phyloP scores from a whole-genome alignment of 2,113 vertebrate genomes.

The Callorhinus ursinus region DNA sequence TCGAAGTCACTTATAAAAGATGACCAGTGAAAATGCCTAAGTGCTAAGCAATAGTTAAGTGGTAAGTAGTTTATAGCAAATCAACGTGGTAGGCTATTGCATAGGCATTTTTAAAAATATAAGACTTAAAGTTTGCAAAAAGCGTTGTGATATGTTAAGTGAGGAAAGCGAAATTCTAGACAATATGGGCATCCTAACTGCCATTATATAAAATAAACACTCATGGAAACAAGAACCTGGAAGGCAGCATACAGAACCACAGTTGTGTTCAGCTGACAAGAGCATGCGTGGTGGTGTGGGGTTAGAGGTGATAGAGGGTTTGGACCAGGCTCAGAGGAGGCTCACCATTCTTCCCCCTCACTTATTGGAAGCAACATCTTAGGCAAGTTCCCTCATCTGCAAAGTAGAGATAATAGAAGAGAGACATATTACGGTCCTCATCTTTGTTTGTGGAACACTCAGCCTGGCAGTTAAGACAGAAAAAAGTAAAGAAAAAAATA shows the following conservation, averaged over 20 bases:
- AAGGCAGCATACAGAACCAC: neutral
- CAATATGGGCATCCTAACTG: neutral
- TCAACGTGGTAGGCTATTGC: neutral
- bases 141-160: neutral
- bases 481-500: neutral
- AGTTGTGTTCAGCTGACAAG: neutral
- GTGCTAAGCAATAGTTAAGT: neutral
- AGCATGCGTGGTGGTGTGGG: rapidly evolving
- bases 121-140: neutral
- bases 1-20: conserved; percentile 1
- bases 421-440: neutral
- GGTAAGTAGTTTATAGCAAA: neutral
- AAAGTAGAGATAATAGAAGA: neutral
- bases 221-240: neutral
- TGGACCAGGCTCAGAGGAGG: neutral
- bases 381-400: neutral
- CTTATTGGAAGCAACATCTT: neutral
- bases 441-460: neutral
- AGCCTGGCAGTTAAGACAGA: neutral
- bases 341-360: neutral
- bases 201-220: neutral
- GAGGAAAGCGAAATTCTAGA: conserved; percentile 24
- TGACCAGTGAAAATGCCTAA: neutral
- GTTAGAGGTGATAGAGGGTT: neutral
- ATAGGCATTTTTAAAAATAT: neutral